phyloP scores from a whole-genome alignment of 2,113 vertebrate species.

The Oryzias celebensis region DNA sequence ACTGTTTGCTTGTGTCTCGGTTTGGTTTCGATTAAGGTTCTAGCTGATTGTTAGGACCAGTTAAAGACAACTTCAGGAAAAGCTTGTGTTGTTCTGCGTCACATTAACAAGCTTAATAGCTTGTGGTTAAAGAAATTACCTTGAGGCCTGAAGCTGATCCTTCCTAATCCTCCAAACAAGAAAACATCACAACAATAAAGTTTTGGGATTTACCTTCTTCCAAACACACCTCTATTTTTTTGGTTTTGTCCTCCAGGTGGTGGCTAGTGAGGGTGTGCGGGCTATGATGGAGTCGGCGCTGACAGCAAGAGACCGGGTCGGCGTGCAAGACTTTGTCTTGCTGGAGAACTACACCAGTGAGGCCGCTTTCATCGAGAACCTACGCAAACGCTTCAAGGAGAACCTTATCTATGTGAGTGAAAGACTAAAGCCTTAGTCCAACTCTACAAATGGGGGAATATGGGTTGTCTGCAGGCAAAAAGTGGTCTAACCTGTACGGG shows the following conservation, averaged over 20 bases:
- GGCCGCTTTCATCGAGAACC: constrained; percentile 94
- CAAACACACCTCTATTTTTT: neutral
- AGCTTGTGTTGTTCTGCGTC: constrained; percentile 1
- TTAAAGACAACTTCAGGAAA: neutral
- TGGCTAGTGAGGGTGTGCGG: constrained; percentile 87
- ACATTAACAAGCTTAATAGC: no score
- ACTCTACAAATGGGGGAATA: no score
- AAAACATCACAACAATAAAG: no score
- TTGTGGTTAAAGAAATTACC: no score
- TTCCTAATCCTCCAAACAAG: no score
- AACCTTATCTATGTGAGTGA: constrained; percentile 95
- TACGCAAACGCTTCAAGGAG: constrained; percentile 94
- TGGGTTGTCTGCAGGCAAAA: no score
- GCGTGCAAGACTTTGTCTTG: constrained; percentile 97
- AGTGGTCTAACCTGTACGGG: no score
- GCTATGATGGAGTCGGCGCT: constrained; percentile 96
- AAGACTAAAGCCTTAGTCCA: no score
- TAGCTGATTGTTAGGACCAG: neutral
- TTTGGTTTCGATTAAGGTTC: neutral
- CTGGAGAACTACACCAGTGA: constrained; percentile 97
- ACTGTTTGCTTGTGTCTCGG: neutral
- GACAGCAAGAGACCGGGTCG: constrained; percentile 95
- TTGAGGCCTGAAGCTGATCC: no score
- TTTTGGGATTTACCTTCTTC: neutral
- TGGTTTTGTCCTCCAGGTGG: constrained; percentile 72